Evolutionary conservation across 1,140 invertebrate genomes (phyloP), one percentile per base, ranked within the genome.

Genomic region (Drosophila pseudoobscura): DNA sequence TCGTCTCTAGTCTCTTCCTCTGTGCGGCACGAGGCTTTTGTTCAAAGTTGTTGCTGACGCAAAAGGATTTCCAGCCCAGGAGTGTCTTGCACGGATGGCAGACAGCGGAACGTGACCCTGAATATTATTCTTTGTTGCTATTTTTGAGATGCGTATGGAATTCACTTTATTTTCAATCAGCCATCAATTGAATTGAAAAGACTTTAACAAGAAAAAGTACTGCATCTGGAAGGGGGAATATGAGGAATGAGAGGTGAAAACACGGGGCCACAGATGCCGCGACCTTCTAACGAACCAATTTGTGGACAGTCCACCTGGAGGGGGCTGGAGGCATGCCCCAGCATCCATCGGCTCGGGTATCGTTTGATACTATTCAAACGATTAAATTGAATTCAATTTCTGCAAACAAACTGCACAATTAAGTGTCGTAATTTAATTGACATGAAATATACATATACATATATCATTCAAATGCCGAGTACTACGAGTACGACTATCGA

Each of bases 61-160:
- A 70, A 68, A 70, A 64, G 52, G 52, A 70, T 24, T 50, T 24
- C 20, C 1, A 1, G 62, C 45, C 31, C 9, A 3, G 8, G 31
- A 35, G 31, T 35, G 35, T 39, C 35, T 13, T 39, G 35, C 35
- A 39, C 0, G 9, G 31, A 53, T 22, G 41, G 15, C 41, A 26
- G 52, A 26, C 57, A 39, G 52, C 43, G 45, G 43, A 39, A 75
- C 77, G 78, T 82, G 82, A 85, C 82, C 87, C 70, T 87, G 82
- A 78, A 78, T 62, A 62, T 50, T 55, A 49, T 26, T 61, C 15
- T 26, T 61, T 53, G 17, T 26, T n/a, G 26, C 20, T 29, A 43
- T 41, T 53, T 51, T 24, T n/a, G 20, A 52, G 9, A 35, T 60
- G 47, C 9, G 29, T 31, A 20, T 54, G 61, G 58, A 43, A 47